A percentile compares a stretch with the other conserved stretches of the same genome.
These are phyloP conservation scores for Phainopepla nitens DNA, from an alignment of 2,113 vertebrate species.

Conservation along the genomic window DNA sequence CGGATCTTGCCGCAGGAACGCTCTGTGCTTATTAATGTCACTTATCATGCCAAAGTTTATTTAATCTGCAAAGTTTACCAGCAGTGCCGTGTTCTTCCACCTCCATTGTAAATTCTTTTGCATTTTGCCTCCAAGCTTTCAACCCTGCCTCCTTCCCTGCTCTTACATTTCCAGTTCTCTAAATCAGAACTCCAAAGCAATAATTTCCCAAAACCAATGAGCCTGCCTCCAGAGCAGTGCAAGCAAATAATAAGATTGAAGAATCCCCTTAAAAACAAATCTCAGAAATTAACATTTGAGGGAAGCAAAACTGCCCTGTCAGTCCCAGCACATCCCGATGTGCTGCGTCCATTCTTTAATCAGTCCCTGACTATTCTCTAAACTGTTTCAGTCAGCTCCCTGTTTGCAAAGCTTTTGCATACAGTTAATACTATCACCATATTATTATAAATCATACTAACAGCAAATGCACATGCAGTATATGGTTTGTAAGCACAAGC, in stretches of 20 bases:
- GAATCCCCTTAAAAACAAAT: not conserved
- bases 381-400: not conserved
- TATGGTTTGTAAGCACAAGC: not conserved
- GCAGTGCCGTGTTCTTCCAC: constrained; percentile 14
- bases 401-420: not conserved
- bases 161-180: not conserved
- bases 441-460: not conserved
- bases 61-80: constrained; percentile 13
- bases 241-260: not conserved
- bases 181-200: not conserved
- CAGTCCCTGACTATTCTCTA: not conserved
- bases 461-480: not conserved
- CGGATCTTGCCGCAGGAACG: not conserved
- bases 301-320: not conserved
- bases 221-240: not conserved
- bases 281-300: not conserved
- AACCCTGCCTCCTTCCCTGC: not conserved
- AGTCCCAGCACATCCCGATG: not conserved
- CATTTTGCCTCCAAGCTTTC: constrained; percentile 32
- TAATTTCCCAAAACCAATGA: not conserved
- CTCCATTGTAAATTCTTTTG: constrained; percentile 2
- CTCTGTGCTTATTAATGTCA: constrained; percentile 50
- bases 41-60: constrained; percentile 25
- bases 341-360: not conserved
- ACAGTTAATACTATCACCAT: not conserved